A percentile compares a stretch with the other conserved stretches of the same genome.
Conservation (phyloP, 2,797 vertebrate genomes). For the Clarias fuscus region DNA sequence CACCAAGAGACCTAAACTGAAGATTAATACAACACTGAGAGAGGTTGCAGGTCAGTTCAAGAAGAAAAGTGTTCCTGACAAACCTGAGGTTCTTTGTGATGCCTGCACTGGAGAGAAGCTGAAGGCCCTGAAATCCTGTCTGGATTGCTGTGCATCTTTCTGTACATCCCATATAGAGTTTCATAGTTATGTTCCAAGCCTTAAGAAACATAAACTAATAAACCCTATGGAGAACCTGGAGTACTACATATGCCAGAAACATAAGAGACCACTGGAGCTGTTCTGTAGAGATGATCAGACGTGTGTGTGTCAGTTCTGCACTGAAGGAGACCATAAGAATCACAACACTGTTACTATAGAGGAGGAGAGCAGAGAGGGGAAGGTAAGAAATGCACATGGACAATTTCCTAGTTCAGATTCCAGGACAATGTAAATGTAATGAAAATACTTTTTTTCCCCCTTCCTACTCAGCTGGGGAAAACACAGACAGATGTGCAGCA, state of each 20-base stretch:
- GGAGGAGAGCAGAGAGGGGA: conserved; percentile 32
- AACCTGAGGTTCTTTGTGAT: not conserved
- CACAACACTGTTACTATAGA: conserved; percentile 48
- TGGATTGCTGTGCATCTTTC: conserved; percentile 30
- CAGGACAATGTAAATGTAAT: no score
- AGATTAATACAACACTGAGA: conserved; percentile 40
- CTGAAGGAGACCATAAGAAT: conserved; percentile 14
- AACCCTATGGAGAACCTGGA: not conserved
- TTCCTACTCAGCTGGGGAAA: not conserved
- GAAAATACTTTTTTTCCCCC: no score
- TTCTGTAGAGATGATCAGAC: conserved; percentile 48
- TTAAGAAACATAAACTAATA: conserved; percentile 16
- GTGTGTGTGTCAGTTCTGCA: conserved; percentile 40
- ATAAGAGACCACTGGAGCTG: conserved; percentile 42
- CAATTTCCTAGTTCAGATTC: no score
- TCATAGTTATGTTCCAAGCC: conserved; percentile 10
- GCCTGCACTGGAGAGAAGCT: not conserved
- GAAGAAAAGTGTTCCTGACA: not conserved
- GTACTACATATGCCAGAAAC: conserved; percentile 33
- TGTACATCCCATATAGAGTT: conserved; percentile 40
- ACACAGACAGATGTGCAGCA: conserved; percentile 7
- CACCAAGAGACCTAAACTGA: conserved; percentile 18
- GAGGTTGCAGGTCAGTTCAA: conserved; percentile 18
- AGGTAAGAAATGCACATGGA: not conserved
- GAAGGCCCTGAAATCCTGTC: conserved; percentile 4